phyloP scores from a whole-genome alignment of 2,113 vertebrate genomes.

The Eidolon helvum region DNA sequence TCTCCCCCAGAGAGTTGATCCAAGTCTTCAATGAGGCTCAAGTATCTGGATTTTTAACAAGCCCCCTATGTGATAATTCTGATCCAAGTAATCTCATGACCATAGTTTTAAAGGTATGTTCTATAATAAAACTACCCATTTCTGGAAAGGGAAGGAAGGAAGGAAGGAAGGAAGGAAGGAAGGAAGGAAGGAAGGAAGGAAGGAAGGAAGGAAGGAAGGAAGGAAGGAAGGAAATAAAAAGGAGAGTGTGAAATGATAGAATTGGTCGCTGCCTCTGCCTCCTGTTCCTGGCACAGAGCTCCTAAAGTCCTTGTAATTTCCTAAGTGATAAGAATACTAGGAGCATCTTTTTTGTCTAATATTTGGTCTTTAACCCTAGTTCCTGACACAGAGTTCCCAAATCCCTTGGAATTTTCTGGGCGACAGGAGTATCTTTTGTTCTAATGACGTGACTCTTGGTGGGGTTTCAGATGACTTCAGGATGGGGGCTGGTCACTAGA shows the following conservation, averaged over 20 bases:
- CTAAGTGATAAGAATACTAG: not conserved
- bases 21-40: not conserved
- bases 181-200: not conserved
- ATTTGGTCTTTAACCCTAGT: not conserved
- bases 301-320: not conserved
- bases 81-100: not conserved
- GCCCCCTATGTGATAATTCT: not conserved
- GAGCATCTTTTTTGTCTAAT: not conserved
- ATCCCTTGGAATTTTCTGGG: not conserved
- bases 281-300: not conserved
- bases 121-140: not conserved
- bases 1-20: not conserved
- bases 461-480: not conserved
- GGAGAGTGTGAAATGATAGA: not conserved
- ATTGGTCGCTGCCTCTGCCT: not conserved
- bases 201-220: not conserved
- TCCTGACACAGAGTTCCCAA: not conserved
- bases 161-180: not conserved
- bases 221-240: not conserved
- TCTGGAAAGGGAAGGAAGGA: not conserved
- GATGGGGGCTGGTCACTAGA: not conserved
- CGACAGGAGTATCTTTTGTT: not conserved
- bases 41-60: not conserved
- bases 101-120: not conserved
- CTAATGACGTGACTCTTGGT: not conserved